Conservation (phyloP, 2,113 vertebrate genomes). For the Pachypanchax playfairii region DNA sequence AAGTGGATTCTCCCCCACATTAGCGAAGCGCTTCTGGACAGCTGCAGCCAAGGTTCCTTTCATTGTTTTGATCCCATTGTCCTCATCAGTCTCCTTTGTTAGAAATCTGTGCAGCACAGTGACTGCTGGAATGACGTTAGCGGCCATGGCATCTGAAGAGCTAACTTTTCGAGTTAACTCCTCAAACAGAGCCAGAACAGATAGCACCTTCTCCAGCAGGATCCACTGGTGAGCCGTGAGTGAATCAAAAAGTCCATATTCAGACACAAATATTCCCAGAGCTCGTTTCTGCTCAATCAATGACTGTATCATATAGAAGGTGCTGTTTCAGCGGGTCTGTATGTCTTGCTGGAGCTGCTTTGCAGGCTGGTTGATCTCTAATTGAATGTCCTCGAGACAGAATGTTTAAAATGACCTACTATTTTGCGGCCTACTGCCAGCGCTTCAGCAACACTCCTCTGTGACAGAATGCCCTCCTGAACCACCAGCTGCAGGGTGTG, state of each 20-base stretch:
- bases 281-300: background rate
- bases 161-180: slow-evolving; percentile 31
- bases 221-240: background rate
- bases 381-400: no score
- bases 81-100: slow-evolving; percentile 22
- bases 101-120: no score
- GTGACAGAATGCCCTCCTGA: no score
- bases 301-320: background rate
- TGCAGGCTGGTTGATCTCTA: no score
- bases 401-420: no score
- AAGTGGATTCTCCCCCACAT: slow-evolving; percentile 5
- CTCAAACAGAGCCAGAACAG: background rate
- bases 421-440: no score
- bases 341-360: no score
- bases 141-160: slow-evolving; percentile 4
- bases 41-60: slow-evolving; percentile 33
- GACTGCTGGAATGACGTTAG: slow-evolving; percentile 34
- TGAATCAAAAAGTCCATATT: background rate
- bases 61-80: slow-evolving; percentile 40
- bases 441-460: no score
- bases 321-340: no score
- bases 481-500: no score
- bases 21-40: slow-evolving; percentile 30
- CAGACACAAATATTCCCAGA: background rate
- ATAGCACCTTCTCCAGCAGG: slow-evolving; percentile 3